Percentiles rank a stretch among this genome's conserved stretches.
Conservation (phyloP, 2,797 vertebrate genomes). For the Centropyge bicolor region DNA sequence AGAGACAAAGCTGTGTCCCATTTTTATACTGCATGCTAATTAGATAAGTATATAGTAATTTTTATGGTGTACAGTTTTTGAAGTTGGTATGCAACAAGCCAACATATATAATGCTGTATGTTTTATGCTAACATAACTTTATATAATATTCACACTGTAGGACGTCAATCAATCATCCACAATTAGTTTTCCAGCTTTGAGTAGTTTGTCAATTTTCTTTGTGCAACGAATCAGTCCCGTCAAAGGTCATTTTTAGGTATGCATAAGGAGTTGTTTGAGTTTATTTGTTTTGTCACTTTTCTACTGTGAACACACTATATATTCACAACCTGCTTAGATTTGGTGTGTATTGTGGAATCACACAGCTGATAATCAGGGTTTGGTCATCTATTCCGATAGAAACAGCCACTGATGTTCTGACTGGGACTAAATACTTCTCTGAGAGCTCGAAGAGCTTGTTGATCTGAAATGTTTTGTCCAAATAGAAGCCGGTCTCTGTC, state of each 20-base stretch:
- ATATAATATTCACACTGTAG: neutral
- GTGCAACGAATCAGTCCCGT: neutral
- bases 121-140: neutral
- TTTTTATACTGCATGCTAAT: neutral
- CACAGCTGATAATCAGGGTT: neutral
- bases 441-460: neutral
- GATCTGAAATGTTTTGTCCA: slow-evolving; percentile 7
- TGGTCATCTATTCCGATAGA: neutral
- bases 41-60: neutral
- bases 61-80: neutral
- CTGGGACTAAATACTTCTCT: neutral
- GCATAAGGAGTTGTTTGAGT: neutral
- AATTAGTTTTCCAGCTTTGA: slow-evolving; percentile 1
- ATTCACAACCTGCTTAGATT: neutral
- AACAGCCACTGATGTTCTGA: neutral
- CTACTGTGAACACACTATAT: neutral
- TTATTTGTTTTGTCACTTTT: neutral
- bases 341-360: neutral
- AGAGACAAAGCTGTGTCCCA: slow-evolving; percentile 43
- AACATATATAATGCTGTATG: too few species aligned
- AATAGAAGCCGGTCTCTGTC: neutral
- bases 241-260: neutral
- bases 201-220: neutral
- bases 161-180: neutral
- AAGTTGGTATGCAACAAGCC: neutral